Evolutionary conservation across 92 coral and sea anemone genomes (phyloP).

Genomic region (Palythoa heliodiscus): DNA sequence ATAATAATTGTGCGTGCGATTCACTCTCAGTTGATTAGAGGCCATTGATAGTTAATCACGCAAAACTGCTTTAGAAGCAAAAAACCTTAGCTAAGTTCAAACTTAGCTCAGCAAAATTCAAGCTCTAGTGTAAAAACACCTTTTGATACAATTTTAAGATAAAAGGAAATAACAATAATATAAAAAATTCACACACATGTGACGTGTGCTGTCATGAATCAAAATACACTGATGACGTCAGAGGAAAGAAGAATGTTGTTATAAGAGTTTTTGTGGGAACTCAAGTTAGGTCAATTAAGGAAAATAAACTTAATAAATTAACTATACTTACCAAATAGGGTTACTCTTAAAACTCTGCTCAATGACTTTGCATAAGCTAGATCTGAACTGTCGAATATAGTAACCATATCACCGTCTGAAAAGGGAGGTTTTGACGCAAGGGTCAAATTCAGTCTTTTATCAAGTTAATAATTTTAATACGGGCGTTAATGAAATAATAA

Average conservation of each 20-base stretch:
- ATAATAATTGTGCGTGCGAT: no score
- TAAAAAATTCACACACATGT: neutral
- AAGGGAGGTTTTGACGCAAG: neutral
- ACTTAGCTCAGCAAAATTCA: no score
- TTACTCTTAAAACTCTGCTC: slow-evolving; percentile 87
- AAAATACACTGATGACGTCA: neutral
- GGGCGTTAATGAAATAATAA: neutral
- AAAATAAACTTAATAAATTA: no score
- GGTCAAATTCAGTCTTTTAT: neutral
- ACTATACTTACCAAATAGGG: slow-evolving; percentile 87
- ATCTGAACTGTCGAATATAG: slow-evolving; percentile 96
- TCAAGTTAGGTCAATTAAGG: neutral
- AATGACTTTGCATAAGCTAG: slow-evolving; percentile 87
- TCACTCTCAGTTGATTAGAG: no score
- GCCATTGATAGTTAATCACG: no score
- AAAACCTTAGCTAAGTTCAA: no score
- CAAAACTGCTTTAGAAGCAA: no score
- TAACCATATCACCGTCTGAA: slow-evolving; percentile 96
- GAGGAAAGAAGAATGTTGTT: neutral
- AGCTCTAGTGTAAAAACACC: no score
- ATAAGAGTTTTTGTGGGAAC: neutral
- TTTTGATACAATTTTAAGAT: neutral
- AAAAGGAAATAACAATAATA: neutral
- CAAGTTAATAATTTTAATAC: neutral
- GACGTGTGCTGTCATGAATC: neutral